Evolutionary conservation across 2,113 vertebrate species (phyloP), one percentile per base, ranked within the genome.

Genomic region (Cygnus atratus): DNA sequence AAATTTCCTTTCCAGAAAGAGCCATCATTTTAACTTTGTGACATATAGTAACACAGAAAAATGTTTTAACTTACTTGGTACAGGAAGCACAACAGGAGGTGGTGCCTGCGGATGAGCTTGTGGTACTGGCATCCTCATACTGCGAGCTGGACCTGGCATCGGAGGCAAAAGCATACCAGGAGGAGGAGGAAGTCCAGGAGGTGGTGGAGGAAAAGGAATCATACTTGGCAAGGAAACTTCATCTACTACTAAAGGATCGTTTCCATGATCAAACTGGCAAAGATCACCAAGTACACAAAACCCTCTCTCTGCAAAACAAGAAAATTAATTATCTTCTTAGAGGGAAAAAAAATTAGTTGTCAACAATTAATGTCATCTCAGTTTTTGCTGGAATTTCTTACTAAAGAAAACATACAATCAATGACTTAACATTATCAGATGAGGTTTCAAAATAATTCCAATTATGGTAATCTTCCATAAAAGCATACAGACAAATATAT

Each of bases 281-380:
- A 99, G 99, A 54, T 99, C 99, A 15, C 99, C 99, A 43, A 99
- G 99, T 21, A 99, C 99, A 52, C 99, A 99, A 97, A 99, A 99
- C 62, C 99, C 99, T 97, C 99, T 99, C 96, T 99, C 99, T 99
- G 98, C 59, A 95, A 58, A 89, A 86, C 67, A 96, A n/a, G 35
- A 63, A 26, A 29, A 46, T 66, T 5, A 31, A 18, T 26, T 8
- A 44, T 4, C 19, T 25, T 55, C 71, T 87, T 39, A 62, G n/a
- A 8, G 15, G 26, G 63, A 35, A 29, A 46, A 50, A 21, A 1
- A 3, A 11, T 2, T 0, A 19, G 15, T 5, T 68, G 41, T 4
- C 31, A 26, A 57, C 0, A 0, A 21, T 16, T n/a, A 6, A 3
- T 5, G 61, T n/a, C 37, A 18, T 3, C 31, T 29, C 41, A 8